These are phyloP conservation scores for Emys orbicularis DNA, from an alignment of 2,797 vertebrate species.

Conservation along the genomic window DNA sequence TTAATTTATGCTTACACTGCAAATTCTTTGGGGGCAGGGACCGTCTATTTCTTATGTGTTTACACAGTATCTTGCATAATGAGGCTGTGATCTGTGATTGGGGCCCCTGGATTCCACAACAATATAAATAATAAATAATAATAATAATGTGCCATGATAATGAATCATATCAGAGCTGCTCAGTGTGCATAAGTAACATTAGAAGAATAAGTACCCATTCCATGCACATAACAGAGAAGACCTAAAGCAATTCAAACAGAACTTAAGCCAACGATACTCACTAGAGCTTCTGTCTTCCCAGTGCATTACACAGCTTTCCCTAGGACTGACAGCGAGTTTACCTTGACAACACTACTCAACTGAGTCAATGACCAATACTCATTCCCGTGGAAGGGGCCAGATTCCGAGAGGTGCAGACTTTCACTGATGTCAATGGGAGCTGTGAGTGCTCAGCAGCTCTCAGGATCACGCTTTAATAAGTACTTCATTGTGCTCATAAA, in stretches of 20 bases:
- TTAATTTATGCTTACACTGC: not conserved
- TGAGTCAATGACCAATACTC: accelerated
- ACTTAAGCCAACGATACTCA: not conserved
- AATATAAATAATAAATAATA: not conserved
- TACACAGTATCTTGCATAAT: not conserved
- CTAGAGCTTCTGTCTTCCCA: not conserved
- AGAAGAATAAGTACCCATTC: not conserved
- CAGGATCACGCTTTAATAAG: not conserved
- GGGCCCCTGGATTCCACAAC: not conserved
- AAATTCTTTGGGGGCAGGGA: not conserved
- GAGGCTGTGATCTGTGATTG: not conserved
- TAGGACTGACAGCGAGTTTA: not conserved
- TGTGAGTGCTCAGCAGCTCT: not conserved
- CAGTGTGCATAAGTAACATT: not conserved
- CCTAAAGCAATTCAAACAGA: not conserved
- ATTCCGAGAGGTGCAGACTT: not conserved
- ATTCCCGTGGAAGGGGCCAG: accelerated
- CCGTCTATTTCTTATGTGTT: not conserved
- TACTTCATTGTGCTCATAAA: not conserved
- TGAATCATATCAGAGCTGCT: not conserved
- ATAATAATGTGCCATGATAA: not conserved
- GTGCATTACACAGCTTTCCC: not conserved
- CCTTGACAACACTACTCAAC: not conserved
- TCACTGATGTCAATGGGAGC: not conserved
- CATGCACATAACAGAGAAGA: not conserved